A percentile compares a stretch with the other conserved stretches of the same genome.
Evolutionary conservation across 2,797 vertebrate genomes (phyloP).

Genomic region (Atherinosoma microstoma): DNA sequence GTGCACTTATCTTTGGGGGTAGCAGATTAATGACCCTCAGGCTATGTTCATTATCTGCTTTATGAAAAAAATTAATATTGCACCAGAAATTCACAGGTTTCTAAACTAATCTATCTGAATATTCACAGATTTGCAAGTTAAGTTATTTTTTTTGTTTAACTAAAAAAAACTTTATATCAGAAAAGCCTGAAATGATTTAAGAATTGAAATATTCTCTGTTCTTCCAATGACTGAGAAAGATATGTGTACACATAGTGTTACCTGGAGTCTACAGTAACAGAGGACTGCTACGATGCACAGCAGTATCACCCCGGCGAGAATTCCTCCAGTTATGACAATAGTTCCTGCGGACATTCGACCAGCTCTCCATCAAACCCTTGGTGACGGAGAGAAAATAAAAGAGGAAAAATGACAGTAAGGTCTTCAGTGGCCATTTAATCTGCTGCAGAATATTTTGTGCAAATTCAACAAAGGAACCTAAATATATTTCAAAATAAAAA

Average conservation of each 20-base stretch:
- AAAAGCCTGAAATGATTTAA: background rate
- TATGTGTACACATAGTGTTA: conserved; percentile 51
- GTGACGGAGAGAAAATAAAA: background rate
- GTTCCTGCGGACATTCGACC: conserved; percentile 99
- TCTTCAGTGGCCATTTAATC: background rate
- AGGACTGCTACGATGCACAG: conserved; percentile 96
- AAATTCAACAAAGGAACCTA: no score
- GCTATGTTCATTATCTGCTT: background rate
- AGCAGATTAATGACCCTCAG: background rate
- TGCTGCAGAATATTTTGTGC: background rate
- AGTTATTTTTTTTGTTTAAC: background rate
- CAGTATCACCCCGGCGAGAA: conserved; percentile 96
- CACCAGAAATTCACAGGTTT: background rate
- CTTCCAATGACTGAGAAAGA: conserved; percentile 1
- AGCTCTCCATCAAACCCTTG: conserved; percentile 96
- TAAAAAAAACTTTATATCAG: background rate
- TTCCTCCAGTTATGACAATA: conserved; percentile 97
- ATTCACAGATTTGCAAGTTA: background rate
- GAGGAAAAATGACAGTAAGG: background rate
- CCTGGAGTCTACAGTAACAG: conserved; percentile 99
- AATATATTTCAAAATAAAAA: no score
- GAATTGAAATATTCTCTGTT: background rate
- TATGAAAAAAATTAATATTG: background rate
- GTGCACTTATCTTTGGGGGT: background rate
- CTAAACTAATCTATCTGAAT: background rate